Evolutionary conservation across 2,797 vertebrate genomes (phyloP), one percentile per base, ranked within the genome.

Genomic region (Ptychadena robeensis): DNA sequence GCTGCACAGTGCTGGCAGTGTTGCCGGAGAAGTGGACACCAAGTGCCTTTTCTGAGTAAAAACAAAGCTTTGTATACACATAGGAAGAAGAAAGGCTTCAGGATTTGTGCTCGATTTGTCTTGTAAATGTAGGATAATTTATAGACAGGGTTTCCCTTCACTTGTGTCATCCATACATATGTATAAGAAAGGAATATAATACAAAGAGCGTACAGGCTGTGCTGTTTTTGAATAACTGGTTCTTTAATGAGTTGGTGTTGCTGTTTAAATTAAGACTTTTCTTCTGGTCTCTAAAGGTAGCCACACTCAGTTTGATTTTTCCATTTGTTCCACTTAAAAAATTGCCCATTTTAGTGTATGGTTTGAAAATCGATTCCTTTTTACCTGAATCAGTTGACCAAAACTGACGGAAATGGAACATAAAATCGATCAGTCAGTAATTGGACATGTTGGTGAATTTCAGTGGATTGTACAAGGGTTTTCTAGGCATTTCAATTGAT

Each of bases 1-100:
- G 25, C 35, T 44, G 71, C 76, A 84, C 82, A 84, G 77, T 63
- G 77, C 71, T 14, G 6, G 30, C 34, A 80, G 77, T 84, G 82
- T 84, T 70, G 63, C 70, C 10, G 27, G 38, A 57, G 61, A 72
- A 40, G 82, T 67, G 69, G 30, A 48, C 63, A 72, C 35, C 35
- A 71, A 38, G 64, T 65, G 64, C n/a, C 61, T 35, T 44, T 44
- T 38, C 48, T 35, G 25, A 73, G 61, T 38, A 71, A 65, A 73
- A 22, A 67, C 64, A 59, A 75, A 71, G 30, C 14, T 12, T 32
- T 59, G 27, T 34, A 18, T 32, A 27, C 63, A 27, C 35, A 5
- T 27, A 61, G 44, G 12, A 22, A 25, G 53, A 72, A 22, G 22
- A 32, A 32, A n/a, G 53, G 53, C 8, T 44, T 65, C 37, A 35